Conservation (phyloP, 1,140 invertebrate species). For the Hestina assimilis region DNA sequence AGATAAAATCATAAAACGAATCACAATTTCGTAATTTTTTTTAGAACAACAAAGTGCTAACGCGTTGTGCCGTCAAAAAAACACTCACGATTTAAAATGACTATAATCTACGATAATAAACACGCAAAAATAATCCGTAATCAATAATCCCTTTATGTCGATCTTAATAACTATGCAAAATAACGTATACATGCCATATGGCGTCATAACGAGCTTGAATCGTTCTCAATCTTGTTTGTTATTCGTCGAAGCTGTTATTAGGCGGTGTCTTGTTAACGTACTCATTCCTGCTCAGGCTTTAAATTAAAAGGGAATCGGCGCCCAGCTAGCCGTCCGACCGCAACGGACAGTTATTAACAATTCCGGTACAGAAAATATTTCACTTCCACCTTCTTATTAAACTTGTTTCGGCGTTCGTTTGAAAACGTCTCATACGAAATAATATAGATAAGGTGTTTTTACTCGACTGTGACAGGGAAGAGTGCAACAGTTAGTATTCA, state of each 20-base stretch:
- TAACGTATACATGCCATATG: slow-evolving; percentile 54
- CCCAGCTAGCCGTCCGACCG: slow-evolving; percentile 47
- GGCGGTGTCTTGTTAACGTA: slow-evolving; percentile 68
- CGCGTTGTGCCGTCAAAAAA: neutral
- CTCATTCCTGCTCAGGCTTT: slow-evolving; percentile 63
- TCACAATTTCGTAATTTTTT: slow-evolving; percentile 1
- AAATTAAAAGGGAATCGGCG: slow-evolving; percentile 73
- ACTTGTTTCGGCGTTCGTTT: slow-evolving; percentile 61
- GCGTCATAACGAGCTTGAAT: slow-evolving; percentile 56
- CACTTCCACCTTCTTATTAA: slow-evolving; percentile 75
- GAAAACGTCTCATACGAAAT: slow-evolving; percentile 35
- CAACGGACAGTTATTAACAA: slow-evolving; percentile 71
- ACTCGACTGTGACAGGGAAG: neutral
- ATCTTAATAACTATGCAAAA: slow-evolving; percentile 38
- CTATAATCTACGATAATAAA: slow-evolving; percentile 13
- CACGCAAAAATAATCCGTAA: slow-evolving; percentile 7
- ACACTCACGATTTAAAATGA: slow-evolving; percentile 2
- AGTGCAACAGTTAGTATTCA: neutral
- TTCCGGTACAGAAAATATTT: slow-evolving; percentile 74
- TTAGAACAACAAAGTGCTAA: neutral
- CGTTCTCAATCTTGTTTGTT: slow-evolving; percentile 65
- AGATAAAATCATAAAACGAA: neutral
- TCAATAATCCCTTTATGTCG: slow-evolving; percentile 15
- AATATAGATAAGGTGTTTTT: slow-evolving; percentile 34
- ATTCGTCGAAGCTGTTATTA: slow-evolving; percentile 65